Conservation (phyloP, 2,113 vertebrate species). For the Acrocephalus arundinaceus region DNA sequence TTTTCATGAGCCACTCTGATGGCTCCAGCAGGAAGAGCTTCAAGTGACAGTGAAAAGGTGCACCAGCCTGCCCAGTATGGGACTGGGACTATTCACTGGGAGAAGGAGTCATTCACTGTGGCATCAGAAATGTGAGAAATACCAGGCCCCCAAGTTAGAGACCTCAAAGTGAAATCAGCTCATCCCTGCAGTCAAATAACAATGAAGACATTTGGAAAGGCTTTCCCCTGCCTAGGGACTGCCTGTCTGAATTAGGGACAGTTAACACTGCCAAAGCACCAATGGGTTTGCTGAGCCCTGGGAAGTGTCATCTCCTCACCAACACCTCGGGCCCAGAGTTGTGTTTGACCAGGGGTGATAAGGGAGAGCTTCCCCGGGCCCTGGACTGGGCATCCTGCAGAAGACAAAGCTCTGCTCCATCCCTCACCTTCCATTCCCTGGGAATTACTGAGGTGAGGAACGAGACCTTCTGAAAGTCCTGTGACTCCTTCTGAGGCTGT, state of each 20-base stretch:
- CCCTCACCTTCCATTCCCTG: not conserved
- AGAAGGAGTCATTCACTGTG: not conserved
- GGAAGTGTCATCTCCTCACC: not conserved
- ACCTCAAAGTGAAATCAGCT: not conserved
- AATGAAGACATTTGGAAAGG: not conserved
- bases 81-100: not conserved
- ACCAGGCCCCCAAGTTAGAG: not conserved
- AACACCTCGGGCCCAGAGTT: not conserved
- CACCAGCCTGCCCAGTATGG: not conserved
- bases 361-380: not conserved
- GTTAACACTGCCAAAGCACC: not conserved
- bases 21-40: not conserved
- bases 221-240: not conserved
- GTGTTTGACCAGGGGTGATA: not conserved
- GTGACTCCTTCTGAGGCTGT: not conserved
- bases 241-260: not conserved
- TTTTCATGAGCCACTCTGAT: not conserved
- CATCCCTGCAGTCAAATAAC: not conserved
- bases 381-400: not conserved
- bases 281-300: not conserved
- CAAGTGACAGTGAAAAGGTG: fast-evolving
- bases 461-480: fast-evolving
- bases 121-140: not conserved
- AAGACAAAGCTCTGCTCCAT: not conserved
- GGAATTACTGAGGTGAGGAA: not conserved